Conservation (phyloP, 2,113 vertebrate genomes). For the Thunnus thynnus region DNA sequence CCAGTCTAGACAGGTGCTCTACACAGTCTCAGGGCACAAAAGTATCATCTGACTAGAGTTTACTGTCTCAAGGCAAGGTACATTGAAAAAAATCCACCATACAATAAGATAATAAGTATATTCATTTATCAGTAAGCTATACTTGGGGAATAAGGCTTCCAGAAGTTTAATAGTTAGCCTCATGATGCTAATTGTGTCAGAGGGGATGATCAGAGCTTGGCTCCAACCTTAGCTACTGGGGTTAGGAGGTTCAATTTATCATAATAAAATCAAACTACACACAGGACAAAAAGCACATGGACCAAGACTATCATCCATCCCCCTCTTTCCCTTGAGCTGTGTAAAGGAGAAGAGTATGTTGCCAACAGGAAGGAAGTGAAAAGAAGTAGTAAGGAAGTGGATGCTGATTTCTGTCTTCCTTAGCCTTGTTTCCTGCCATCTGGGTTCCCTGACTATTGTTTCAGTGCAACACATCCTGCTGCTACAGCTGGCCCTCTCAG, state of each 20-base stretch:
- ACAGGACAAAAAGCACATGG: slow-evolving; percentile 25
- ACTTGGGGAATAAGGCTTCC: not conserved
- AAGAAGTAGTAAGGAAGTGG: slow-evolving; percentile 79
- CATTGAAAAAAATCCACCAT: slow-evolving; percentile 19
- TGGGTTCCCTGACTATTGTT: slow-evolving; percentile 90
- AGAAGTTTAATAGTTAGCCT: slow-evolving; percentile 11
- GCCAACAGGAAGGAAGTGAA: slow-evolving; percentile 79
- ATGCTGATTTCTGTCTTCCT: slow-evolving; percentile 85
- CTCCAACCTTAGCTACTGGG: not conserved
- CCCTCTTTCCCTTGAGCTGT: slow-evolving; percentile 41
- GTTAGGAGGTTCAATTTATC: slow-evolving; percentile 15
- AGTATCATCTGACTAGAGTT: slow-evolving; percentile 38
- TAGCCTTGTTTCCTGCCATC: slow-evolving; percentile 92
- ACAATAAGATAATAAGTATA: not conserved
- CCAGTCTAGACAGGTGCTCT: slow-evolving; percentile 79
- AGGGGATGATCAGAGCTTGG: not conserved
- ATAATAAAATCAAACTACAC: slow-evolving; percentile 22
- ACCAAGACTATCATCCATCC: slow-evolving; percentile 10
- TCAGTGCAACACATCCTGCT: slow-evolving; percentile 88
- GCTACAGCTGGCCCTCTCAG: slow-evolving; percentile 74
- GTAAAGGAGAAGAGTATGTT: slow-evolving; percentile 59
- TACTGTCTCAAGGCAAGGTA: slow-evolving; percentile 28
- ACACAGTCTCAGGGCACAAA: slow-evolving; percentile 57
- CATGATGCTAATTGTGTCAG: slow-evolving; percentile 18
- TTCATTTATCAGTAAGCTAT: not conserved